Conservation (phyloP, 2,888 invertebrate species). For the Netelia inedita region DNA sequence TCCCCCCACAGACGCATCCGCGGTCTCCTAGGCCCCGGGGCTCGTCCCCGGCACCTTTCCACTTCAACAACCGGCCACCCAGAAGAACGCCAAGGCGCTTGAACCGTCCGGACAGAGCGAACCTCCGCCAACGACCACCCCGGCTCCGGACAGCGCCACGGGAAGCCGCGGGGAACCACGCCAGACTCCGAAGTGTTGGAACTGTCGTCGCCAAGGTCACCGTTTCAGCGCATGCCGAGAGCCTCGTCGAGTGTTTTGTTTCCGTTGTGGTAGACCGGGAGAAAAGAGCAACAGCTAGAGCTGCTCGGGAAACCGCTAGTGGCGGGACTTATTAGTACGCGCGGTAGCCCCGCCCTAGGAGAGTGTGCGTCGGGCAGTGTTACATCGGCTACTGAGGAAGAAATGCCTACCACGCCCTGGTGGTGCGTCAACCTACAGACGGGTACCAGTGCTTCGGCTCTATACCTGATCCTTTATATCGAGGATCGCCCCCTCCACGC, state of each 20-base stretch:
- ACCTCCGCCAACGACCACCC: too few species aligned
- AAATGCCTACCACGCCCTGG: neutral
- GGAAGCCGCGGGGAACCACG: neutral
- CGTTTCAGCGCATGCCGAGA: neutral
- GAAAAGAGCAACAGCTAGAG: neutral
- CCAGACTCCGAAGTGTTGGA: neutral
- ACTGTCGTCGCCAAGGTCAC: neutral
- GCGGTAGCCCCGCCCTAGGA: neutral
- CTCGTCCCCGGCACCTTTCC: neutral
- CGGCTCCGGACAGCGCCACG: too few species aligned
- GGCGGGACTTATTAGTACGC: neutral
- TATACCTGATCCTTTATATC: constrained; percentile 13
- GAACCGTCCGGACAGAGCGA: neutral
- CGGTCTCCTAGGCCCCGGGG: neutral
- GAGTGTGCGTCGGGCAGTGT: neutral
- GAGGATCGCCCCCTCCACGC: neutral
- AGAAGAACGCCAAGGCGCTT: neutral
- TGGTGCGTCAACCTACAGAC: neutral
- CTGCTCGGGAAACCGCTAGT: neutral
- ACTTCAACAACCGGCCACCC: neutral
- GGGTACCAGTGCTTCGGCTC: neutral
- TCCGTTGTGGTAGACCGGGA: neutral
- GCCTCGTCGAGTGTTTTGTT: neutral
- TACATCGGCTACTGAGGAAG: neutral
- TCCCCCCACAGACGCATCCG: too few species aligned